These are phyloP conservation scores for Dichetophora obliterata DNA, from an alignment of 2,888 invertebrate genomes.

Conservation along the genomic window DNA sequence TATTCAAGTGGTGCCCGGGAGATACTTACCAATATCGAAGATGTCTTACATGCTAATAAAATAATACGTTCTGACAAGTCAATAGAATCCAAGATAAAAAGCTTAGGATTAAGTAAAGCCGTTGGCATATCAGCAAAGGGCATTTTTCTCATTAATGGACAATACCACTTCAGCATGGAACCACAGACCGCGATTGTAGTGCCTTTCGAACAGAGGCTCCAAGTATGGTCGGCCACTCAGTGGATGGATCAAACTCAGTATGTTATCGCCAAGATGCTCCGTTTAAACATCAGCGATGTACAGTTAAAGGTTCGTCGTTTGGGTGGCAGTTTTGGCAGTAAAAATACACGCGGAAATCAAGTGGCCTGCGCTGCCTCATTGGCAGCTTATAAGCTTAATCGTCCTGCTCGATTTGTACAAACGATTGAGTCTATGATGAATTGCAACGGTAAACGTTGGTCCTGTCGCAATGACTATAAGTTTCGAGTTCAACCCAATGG, in stretches of 20 bases:
- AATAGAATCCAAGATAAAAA: conserved; percentile 36
- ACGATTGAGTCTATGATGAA: conserved; percentile 80
- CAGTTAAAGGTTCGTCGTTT: conserved; percentile 78
- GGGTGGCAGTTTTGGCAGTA: conserved; percentile 85
- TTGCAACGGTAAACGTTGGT: conserved; percentile 76
- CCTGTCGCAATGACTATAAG: conserved; percentile 75
- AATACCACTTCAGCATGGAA: conserved; percentile 83
- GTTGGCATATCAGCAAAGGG: conserved; percentile 66
- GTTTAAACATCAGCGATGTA: conserved; percentile 75
- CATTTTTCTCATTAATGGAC: conserved; percentile 72
- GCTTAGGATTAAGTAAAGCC: conserved; percentile 39
- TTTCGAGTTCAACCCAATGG: conserved; percentile 75
- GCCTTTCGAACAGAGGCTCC: conserved; percentile 79
- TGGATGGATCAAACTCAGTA: conserved; percentile 74
- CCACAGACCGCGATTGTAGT: conserved; percentile 76
- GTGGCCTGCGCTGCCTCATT: conserved; percentile 78
- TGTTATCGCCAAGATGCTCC: conserved; percentile 73
- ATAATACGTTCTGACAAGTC: background rate
- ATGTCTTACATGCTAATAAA: conserved; percentile 67
- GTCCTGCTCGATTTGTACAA: conserved; percentile 79
- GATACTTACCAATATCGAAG: conserved; percentile 54
- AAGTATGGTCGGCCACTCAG: conserved; percentile 76
- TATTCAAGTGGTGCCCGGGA: conserved; percentile 60
- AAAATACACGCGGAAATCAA: conserved; percentile 75
- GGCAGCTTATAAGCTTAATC: conserved; percentile 72